Base-by-base conservation (phyloP, 2,797 vertebrate genomes). In the Peromyscus eremicus region DNA sequence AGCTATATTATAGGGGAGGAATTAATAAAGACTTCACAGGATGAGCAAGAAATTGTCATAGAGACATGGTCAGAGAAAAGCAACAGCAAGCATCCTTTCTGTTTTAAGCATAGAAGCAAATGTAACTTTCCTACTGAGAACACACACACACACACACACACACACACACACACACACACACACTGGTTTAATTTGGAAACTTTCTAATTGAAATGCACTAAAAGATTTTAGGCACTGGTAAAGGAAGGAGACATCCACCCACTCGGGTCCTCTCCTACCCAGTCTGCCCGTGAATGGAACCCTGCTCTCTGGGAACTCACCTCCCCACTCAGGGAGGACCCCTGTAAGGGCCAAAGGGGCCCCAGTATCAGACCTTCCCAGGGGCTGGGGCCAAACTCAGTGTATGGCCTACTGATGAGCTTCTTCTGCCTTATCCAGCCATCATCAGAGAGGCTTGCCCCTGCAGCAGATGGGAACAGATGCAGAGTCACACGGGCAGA, bases 1-100 rank as follows among this genome's bases (percentile, higher is more conserved):
- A 43, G 4, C 17, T 57, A n/a, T 70, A 84, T 73, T 49, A 82
- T 57, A 12, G 23, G 84, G n/a, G 21, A 91, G 43, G 10, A 95
- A 62, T 73, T 81, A 68, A 71, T 23, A 70, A 21, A 91, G 66
- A 94, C 88, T 90, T 93, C 17, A 89, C 49, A 90, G 3, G 32
- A 84, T 23, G 17, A 93, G 9, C 62, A 82, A 34, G 32, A 86
- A 94, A 91, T 87, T 93, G 5, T 10, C 34, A 71, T n/a, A 68
- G 37, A 70, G 46, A 75, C 21, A 76, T 40, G 8, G 1, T 0
- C 14, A 5, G 17, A 2, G 40, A 5, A 34, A 62, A 68, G 0
- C 17, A 46, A 73, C 43, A 52, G 9, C 27, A 40, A 14, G 55
- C 2, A 29, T 40, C 34, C 14, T 6, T 84, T 92, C 11, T 23